Base-by-base conservation (phyloP, 2,797 vertebrate genomes). In the Ptychobarbus kaznakovi region DNA sequence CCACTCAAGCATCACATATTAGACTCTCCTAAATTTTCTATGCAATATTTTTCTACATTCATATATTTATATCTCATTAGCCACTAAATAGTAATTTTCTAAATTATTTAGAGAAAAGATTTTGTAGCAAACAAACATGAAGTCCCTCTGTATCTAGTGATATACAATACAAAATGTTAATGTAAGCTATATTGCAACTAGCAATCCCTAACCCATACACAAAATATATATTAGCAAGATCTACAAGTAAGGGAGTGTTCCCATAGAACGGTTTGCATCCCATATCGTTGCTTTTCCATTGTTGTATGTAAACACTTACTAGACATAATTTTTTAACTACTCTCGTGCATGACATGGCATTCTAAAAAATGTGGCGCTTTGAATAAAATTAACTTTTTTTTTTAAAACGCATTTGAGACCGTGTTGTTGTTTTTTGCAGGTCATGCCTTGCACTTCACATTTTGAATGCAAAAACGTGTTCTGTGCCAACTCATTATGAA, bases 1-100 rank as follows among this genome's bases (percentile, higher is more conserved):
- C 80, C 79, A 68, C 85, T 81, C 85, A 77, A 86, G 80, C 80
- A 11, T 80, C 69, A 32, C 61, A 53, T 63, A 86, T 65, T 81
- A 73, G 44, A 66, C 42, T 65, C 58, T 40, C n/a, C 51, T 25
- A 73, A 13, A 80, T 61, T 73, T 72, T 49, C 3, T 18, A 22
- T 9, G 11, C 16, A 18, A n/a, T 44, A 56, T 28, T 22, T 42
- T 78, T 73, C 69, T 46, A 44, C 68, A 46, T 73, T 84, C 18
- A 49, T 61, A n/a, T 4, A 63, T 80, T 66, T 51, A 32, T 51
- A 22, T 80, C 32, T 44, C 15, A 75, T 75, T 75, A 66, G 20
- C 44, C 20, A 63, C 81, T 40, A 66, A 83, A 35, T 38, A 51
- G 72, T 40, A 10, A 65, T 65, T 51, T 38, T 38, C 15, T 75